Evolutionary conservation across 2,113 vertebrate genomes (phyloP).

Genomic region (Tetrao urogallus): DNA sequence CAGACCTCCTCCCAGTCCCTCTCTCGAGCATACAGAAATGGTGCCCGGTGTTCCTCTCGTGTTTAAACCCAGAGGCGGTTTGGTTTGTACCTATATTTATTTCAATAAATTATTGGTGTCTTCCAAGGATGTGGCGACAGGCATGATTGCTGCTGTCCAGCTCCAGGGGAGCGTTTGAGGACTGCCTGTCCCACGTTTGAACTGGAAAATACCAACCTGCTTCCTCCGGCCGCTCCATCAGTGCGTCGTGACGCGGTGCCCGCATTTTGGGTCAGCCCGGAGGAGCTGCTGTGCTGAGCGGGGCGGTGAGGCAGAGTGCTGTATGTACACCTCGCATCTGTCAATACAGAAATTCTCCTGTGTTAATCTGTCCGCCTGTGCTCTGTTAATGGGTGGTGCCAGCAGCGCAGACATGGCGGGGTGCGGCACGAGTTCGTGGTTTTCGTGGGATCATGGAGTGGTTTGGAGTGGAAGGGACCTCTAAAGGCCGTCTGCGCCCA

Average conservation of each 20-base stretch:
- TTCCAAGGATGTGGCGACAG: constrained; percentile 26
- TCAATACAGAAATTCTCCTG: neutral
- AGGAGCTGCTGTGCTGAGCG: fast-evolving
- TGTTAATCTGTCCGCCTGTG: neutral
- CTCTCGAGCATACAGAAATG: neutral
- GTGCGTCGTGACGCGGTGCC: fast-evolving
- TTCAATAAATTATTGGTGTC: constrained; percentile 73
- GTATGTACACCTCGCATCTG: neutral
- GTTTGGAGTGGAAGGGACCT: no score
- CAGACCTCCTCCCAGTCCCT: neutral
- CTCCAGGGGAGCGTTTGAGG: neutral
- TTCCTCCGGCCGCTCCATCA: fast-evolving
- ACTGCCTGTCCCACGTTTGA: neutral
- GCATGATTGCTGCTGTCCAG: neutral
- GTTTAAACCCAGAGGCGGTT: neutral
- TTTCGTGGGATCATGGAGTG: no score
- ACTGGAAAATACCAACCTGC: neutral
- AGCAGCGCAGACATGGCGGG: fast-evolving
- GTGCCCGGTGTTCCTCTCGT: neutral
- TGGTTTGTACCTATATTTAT: constrained; percentile 68
- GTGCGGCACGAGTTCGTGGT: fast-evolving
- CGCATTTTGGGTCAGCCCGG: fast-evolving
- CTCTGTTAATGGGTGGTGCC: no score
- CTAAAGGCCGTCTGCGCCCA: no score
- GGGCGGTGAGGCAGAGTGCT: neutral